Base-by-base conservation (phyloP, 2,888 invertebrate species). In the Dioctria rufipes region DNA sequence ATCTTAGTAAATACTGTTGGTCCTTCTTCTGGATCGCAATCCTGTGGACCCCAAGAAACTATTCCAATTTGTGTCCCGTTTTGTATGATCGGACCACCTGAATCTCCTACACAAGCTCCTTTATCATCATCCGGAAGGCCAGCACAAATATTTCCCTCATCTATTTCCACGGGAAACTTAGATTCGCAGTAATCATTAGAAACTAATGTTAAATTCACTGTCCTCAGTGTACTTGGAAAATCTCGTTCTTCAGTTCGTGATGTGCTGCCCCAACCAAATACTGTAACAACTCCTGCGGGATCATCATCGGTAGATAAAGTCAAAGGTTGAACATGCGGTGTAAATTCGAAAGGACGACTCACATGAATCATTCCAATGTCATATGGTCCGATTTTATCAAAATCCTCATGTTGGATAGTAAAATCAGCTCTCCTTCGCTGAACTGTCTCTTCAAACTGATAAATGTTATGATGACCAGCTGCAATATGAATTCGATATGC, bases 1-100 rank as follows among this genome's bases (percentile, higher is more conserved):
- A 88, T 86, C 39, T 86, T 85, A 0, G 87, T 87, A 83, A 87
- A 88, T 4, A 89, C 87, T 0, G 88, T 85, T 2, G 88, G 88
- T 25, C 84, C 82, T 39, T 84, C 83, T 5, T 78, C 79, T 0
- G 69, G 51, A 43, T 87, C 87, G 77, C 89, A 89, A 11, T 88
- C 87, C 13, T 85, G 84, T 11, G 83, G 65, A 3, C 88, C 89
- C 88, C 89, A 89, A 25, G 89, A 88, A 11, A 88, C 87, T 54
- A 89, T 83, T 78, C 89, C 89, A 67, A 89, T 43, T 84, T 81
- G 86, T 37, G 66, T 54, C 49, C 65, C 58, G 39, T 77, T 51
- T 77, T 83, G 81, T 13, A 84, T 83, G 49, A 83, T 79, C 69
- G 81, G 81, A 51, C 83, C 84, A 82, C 85, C 85, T 69, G 85